Base-by-base conservation (phyloP, 2,888 invertebrate genomes). In the Trissolcus japonicus region DNA sequence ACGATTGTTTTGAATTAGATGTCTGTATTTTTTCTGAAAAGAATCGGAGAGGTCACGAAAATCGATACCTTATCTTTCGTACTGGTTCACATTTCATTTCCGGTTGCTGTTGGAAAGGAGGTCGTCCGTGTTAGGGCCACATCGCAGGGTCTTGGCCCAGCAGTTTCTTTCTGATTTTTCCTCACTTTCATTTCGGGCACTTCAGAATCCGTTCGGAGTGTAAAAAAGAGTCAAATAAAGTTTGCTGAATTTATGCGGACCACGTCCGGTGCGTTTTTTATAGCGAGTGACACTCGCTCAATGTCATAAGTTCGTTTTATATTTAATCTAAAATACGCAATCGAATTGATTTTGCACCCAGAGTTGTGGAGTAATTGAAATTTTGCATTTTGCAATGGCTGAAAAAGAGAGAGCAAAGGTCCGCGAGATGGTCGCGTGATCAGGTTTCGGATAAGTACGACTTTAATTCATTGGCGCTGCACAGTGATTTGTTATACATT, bases 21-120 rank as follows among this genome's bases (percentile, higher is more conserved):
- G 35, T 1, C 35, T 35, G 35, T 35, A 35, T 35, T 35, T 35
- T 35, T 25, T 11, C 35, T 46, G 11, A 46, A 35, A 35, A 16
- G 46, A 6, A 46, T 16, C 6, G 16, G 11, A 16, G 16, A 46
- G 46, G 46, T 46, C 46, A 55, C 51, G 51, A 60, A 55, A 73
- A 77, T 77, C 77, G 40, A 77, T 77, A 73, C 68, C 63, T 68
- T 73, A 77, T 77, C 77, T 68, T 65, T 78, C 35, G 69, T 65
- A 78, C 77, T 65, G 61, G 72, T 78, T 72, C 72, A 66, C 78
- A 71, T 74, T 78, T 78, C 66, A 78, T 78, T 74, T 78, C 78
- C 78, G 78, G 60, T 41, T 19, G 35, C 48, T 65, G 56, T 69
- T 56, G 35, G 61, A 69, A 79, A 77, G 43, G 77, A 77, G 69